phyloP scores from a whole-genome alignment of 2,888 invertebrate genomes.

The Cephus pygmeus region DNA sequence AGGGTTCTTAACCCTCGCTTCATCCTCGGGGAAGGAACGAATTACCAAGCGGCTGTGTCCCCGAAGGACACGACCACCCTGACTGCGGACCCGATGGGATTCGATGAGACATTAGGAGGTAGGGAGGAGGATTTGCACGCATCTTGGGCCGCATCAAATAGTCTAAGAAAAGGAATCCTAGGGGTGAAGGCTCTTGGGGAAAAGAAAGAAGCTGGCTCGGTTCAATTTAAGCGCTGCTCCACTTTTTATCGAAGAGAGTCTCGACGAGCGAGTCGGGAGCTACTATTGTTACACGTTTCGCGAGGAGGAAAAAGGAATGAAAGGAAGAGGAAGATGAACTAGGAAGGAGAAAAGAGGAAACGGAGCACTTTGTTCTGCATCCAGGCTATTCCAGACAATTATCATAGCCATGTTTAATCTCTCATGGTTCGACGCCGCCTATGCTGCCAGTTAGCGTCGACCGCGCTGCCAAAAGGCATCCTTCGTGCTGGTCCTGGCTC shows the following conservation, averaged over 20 bases:
- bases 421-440: conserved; percentile 31
- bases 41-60: background rate
- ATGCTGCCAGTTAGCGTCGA: conserved; percentile 26
- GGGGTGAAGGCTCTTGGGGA: too few relatives aligned
- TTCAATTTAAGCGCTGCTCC: background rate
- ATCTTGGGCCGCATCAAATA: too few relatives aligned
- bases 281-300: background rate
- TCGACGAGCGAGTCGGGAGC: background rate
- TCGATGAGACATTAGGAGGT: conserved; percentile 16
- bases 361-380: background rate
- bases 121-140: conserved; percentile 18
- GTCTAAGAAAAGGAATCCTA: too few relatives aligned
- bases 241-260: background rate
- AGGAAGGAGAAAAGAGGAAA: too few relatives aligned
- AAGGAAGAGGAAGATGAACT: background rate
- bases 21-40: background rate
- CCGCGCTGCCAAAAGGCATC: conserved; percentile 30
- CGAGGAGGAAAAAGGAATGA: conserved; percentile 14
- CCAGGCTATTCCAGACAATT: conserved; percentile 32
- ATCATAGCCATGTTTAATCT: conserved; percentile 33
- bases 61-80: background rate
- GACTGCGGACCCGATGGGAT: background rate
- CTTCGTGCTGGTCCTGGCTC: background rate
- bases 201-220: too few relatives aligned
- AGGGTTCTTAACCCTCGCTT: conserved; percentile 35